Conservation (phyloP, 2,888 invertebrate genomes). For the Melanchra persicariae region DNA sequence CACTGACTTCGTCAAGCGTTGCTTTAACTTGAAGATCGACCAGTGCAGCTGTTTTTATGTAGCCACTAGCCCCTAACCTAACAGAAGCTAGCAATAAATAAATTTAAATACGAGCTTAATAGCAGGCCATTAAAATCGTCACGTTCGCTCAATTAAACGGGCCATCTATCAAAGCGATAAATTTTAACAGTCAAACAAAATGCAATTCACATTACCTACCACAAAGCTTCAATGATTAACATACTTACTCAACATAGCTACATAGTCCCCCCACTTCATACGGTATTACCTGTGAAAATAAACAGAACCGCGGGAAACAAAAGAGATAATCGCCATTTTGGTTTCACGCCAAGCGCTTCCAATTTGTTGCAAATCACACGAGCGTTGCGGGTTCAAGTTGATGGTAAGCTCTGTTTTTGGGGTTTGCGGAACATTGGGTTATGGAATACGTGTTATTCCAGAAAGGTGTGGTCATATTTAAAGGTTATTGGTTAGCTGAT, state of each 20-base stretch:
- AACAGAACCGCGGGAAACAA: constrained; percentile 56
- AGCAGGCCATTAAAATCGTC: constrained; percentile 1
- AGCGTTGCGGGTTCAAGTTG: constrained; percentile 37
- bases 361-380: constrained; percentile 65
- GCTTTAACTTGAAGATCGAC: no score
- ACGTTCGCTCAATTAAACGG: constrained; percentile 8
- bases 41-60: no score
- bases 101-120: not conserved
- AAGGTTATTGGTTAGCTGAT: no score
- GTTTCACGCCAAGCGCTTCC: constrained; percentile 55
- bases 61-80: no score
- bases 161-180: constrained; percentile 16
- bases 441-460: not conserved
- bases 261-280: constrained; percentile 20
- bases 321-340: constrained; percentile 63
- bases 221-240: constrained; percentile 56
- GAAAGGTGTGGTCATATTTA: no score
- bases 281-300: constrained; percentile 60
- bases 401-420: constrained; percentile 15
- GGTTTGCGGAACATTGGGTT: not conserved
- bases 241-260: constrained; percentile 39
- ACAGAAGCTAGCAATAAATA: not conserved
- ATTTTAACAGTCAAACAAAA: constrained; percentile 29
- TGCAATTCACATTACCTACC: not conserved
- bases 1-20: no score